Evolutionary conservation across 2,797 vertebrate species (phyloP), one percentile per base, ranked within the genome.

Genomic region (Sardinella longiceps): DNA sequence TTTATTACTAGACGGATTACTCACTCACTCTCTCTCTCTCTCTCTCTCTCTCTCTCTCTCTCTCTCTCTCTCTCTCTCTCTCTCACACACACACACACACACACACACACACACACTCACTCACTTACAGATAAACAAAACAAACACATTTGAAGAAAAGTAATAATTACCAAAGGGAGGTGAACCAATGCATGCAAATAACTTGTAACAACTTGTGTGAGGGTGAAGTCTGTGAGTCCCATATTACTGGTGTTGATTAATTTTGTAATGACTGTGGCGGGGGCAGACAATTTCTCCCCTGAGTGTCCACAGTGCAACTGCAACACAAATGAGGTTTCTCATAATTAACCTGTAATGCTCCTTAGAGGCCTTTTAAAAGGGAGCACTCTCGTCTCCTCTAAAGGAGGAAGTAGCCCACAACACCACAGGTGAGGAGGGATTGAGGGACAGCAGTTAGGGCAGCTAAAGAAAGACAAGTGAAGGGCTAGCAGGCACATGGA

Each of bases 331-430:
- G 12, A 66, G 63, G 30, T 66, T 11, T 14, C 28, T 66, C 30
- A 66, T 66, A 66, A 66, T 66, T 66, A 66, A 66, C 63, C 33
- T 33, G 28, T 37, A 70, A 70, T 70, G 14, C 12, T 70, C 63
- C 63, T 70, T 15, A 15, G 63, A 33, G 63, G 63, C 11, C 14
- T 70, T 70, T 70, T 70, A 18, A 70, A 70, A 70, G 33, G 28
- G n/a, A n/a, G n/a, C n/a, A 30, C 33, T 70, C n/a, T 63, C 6
- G 30, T 70, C 18, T 70, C 3, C 63, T 70, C 63, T 33, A 12
- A 25, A 1, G 14, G 18, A 30, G 33, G 28, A 30, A 66, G 14
- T 37, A 53, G 51, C 18, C 20, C 5, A 70, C 12, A 33, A 12
- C 30, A 37, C 33, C 12, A 15, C 28, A 66, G 60, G 30, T 33